These are phyloP conservation scores for Panzeria rudis DNA, from an alignment of 2,888 invertebrate genomes.

Conservation along the genomic window DNA sequence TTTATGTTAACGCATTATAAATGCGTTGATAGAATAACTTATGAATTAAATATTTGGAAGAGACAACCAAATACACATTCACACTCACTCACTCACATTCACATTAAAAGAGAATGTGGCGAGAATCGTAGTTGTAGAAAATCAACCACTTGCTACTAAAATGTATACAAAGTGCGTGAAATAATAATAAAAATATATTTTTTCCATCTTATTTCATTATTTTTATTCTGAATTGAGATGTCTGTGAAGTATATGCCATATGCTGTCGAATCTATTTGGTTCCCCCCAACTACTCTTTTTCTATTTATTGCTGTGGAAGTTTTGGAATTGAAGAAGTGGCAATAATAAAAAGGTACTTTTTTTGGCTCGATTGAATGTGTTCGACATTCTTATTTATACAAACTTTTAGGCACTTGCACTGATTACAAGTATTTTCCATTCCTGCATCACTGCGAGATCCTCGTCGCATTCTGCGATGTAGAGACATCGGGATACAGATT, in stretches of 20 bases:
- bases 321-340: not conserved
- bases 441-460: no score
- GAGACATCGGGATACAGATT: no score
- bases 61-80: constrained; percentile 11
- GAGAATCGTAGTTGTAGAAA: constrained; percentile 20
- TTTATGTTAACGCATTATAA: constrained; percentile 78
- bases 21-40: constrained; percentile 83
- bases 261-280: constrained; percentile 48
- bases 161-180: constrained; percentile 57
- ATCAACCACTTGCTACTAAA: constrained; percentile 61
- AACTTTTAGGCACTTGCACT: no score
- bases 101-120: constrained; percentile 37
- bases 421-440: no score
- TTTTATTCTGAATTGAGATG: constrained; percentile 68
- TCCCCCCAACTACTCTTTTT: not conserved
- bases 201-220: constrained; percentile 45
- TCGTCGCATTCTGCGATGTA: no score
- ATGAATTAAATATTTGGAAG: constrained; percentile 80
- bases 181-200: constrained; percentile 67
- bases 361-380: no score
- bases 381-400: no score
- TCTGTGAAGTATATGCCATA: constrained; percentile 56
- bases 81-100: not conserved
- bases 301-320: constrained; percentile 1
- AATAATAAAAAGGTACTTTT: not conserved